Base-by-base conservation (phyloP, 2,888 invertebrate genomes). In the Acleris literana region DNA sequence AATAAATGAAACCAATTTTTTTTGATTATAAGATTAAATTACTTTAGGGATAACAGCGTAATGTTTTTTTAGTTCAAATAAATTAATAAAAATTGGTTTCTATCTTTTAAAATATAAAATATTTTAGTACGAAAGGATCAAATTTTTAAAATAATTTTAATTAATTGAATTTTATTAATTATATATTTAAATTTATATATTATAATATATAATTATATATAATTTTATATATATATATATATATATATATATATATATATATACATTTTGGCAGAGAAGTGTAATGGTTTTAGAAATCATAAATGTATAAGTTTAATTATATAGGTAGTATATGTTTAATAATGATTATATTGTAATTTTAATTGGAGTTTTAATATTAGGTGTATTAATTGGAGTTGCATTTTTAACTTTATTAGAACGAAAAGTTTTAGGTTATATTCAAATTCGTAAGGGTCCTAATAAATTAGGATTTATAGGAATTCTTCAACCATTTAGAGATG, bases 41-140 rank as follows among this genome's bases (percentile, higher is more conserved):
- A 96, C 95, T 94, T 94, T 95, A 95, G 95, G 95, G 95, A 96
- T 96, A 96, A 96, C 96, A 96, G 96, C 95, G 94, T 96, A 94
- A 96, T 96, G 93, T 94, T 94, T 94, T 88, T 88, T 94, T 93
- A 96, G 96, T 93, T 93, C 95, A 83, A 87, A 96, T 96, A 94
- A 90, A 93, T n/a, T n/a, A n/a, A n/a, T n/a, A 94, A 94, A 93
- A 93, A 94, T 96, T 94, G 95, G 96, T 95, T 96, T 96, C 95
- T 96, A 96, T 96, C 95, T 95, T 94, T 94, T 94, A 87, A 84
- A 71, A 83, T 73, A 69, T 79, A 76, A 80, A 83, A 93, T 93
- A 92, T 93, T 94, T 94, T 95, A 95, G 95, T 96, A 96, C 95
- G 95, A 96, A 96, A 96, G 95, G 95, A 96, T 93, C 89, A 89